Conservation (phyloP, 1,140 invertebrate species). For the Drosophila tropicalis region DNA sequence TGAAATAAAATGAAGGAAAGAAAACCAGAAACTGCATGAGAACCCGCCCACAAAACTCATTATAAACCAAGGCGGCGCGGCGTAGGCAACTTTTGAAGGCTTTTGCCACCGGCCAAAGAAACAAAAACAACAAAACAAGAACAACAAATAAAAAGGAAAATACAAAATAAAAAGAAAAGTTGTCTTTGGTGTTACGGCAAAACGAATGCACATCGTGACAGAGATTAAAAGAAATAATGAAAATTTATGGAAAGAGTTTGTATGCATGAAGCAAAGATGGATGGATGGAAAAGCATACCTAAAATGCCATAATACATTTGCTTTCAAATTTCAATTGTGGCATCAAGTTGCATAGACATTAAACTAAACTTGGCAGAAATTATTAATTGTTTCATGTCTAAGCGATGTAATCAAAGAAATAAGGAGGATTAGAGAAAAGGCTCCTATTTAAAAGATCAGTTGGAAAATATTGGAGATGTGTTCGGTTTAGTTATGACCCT, state of each 20-base stretch:
- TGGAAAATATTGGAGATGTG: no score
- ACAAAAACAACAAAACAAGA: slow-evolving; percentile 41
- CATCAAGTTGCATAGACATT: background rate
- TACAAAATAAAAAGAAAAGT: slow-evolving; percentile 39
- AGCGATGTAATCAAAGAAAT: no score
- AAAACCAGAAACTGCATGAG: slow-evolving; percentile 5
- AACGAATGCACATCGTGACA: slow-evolving; percentile 60
- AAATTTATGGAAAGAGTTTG: slow-evolving; percentile 53
- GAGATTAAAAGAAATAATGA: slow-evolving; percentile 51
- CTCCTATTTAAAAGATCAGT: no score
- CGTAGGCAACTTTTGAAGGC: slow-evolving; percentile 67
- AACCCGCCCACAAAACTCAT: slow-evolving; percentile 54
- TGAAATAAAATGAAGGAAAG: slow-evolving; percentile 13
- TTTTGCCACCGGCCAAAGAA: slow-evolving; percentile 55
- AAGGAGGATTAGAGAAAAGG: no score
- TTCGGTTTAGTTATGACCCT: no score
- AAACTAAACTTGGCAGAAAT: background rate
- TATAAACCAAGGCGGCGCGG: slow-evolving; percentile 61
- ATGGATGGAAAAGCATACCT: background rate
- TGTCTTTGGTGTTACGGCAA: slow-evolving; percentile 65
- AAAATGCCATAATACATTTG: background rate
- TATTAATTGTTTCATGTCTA: no score
- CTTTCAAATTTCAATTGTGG: background rate
- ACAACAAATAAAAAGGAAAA: slow-evolving; percentile 23
- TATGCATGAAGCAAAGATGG: slow-evolving; percentile 1